These are phyloP conservation scores for Leptinotarsa undecemlineata DNA, from an alignment of 1,140 invertebrate genomes.

Conservation along the genomic window DNA sequence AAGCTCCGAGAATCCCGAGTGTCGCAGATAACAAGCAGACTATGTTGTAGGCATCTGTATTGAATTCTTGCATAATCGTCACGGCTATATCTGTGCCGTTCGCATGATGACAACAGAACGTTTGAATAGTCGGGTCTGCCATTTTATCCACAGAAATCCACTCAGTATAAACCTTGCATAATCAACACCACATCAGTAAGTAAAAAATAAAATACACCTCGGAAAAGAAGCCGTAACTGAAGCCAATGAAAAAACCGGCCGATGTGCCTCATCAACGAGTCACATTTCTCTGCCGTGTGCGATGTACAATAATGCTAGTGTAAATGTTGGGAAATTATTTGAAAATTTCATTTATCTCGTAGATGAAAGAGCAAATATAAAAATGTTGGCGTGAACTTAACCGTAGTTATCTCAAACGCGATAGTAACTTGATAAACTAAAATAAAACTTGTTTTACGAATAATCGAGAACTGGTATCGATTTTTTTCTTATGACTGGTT, in stretches of 20 bases:
- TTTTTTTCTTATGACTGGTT: too few species aligned
- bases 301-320: too few species aligned
- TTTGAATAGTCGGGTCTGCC: slow-evolving; percentile 80
- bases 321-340: too few species aligned
- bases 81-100: slow-evolving; percentile 65
- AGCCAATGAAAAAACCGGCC: too few species aligned
- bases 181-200: too few species aligned
- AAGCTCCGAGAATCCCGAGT: slow-evolving; percentile 71
- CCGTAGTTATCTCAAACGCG: slow-evolving; percentile 10
- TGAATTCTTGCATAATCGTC: slow-evolving; percentile 69
- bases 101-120: slow-evolving; percentile 74
- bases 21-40: slow-evolving; percentile 73
- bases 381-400: not conserved
- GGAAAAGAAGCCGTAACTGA: too few species aligned
- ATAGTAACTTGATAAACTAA: slow-evolving; percentile 10
- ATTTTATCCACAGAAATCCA: slow-evolving; percentile 55
- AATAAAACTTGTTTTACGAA: not conserved
- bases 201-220: too few species aligned
- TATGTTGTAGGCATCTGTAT: slow-evolving; percentile 70
- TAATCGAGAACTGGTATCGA: too few species aligned
- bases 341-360: not conserved
- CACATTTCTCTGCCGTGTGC: too few species aligned
- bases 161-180: not conserved
- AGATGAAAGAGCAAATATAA: not conserved
- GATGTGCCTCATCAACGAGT: too few species aligned